These are phyloP conservation scores for Brenthis ino DNA, from an alignment of 2,888 invertebrate genomes.

Conservation along the genomic window DNA sequence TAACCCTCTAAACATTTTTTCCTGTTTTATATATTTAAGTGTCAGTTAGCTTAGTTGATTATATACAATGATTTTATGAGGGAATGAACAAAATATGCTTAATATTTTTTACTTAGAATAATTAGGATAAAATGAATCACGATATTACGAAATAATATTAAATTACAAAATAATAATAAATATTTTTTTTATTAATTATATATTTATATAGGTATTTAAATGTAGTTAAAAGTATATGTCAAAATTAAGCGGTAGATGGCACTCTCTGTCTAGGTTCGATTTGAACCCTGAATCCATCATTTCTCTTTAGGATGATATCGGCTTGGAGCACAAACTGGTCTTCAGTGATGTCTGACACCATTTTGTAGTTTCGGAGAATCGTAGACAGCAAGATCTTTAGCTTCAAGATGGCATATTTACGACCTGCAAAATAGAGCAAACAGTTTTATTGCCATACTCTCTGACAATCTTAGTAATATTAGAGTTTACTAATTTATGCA, in stretches of 20 bases:
- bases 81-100: too few species aligned
- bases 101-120: too few species aligned
- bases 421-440: slow-evolving; percentile 68
- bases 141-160: background rate
- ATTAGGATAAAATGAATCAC: too few species aligned
- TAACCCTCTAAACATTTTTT: background rate
- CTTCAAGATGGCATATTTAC: slow-evolving; percentile 91
- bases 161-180: background rate
- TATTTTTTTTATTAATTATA: too few species aligned
- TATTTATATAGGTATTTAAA: background rate
- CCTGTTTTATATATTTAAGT: too few species aligned
- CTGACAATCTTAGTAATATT: too few species aligned
- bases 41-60: too few species aligned
- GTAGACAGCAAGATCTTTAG: slow-evolving; percentile 88
- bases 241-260: slow-evolving; percentile 45
- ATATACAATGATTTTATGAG: too few species aligned
- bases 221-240: background rate
- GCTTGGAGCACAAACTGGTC: slow-evolving; percentile 86
- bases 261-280: slow-evolving; percentile 83
- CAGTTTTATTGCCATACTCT: too few species aligned
- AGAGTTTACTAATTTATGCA: too few species aligned
- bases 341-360: slow-evolving; percentile 84
- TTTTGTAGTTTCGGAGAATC: slow-evolving; percentile 85
- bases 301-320: slow-evolving; percentile 88
- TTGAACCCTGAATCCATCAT: slow-evolving; percentile 87